These are phyloP conservation scores for Zaprionus davidi DNA, from an alignment of 1,140 invertebrate genomes.

Conservation along the genomic window DNA sequence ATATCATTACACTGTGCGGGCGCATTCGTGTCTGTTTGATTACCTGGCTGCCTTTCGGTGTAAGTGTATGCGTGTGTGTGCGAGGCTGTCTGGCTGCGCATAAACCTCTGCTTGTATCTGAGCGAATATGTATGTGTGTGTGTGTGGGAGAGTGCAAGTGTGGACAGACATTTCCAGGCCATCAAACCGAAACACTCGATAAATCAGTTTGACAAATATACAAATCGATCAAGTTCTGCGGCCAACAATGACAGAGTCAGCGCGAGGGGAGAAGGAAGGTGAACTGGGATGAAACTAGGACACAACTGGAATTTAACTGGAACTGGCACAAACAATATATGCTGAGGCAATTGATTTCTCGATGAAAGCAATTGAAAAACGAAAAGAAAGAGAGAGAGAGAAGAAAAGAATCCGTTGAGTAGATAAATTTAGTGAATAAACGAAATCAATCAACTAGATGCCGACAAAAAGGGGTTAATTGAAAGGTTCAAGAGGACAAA, in stretches of 20 bases:
- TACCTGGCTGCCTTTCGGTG: slow-evolving; percentile 17
- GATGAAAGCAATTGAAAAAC: not conserved
- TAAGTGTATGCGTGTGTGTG: slow-evolving; percentile 14
- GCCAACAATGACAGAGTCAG: slow-evolving; percentile 17
- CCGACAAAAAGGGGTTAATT: slow-evolving; percentile 2
- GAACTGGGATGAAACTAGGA: not conserved
- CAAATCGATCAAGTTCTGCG: slow-evolving; percentile 69
- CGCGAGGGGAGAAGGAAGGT: not conserved
- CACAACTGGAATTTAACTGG: not conserved
- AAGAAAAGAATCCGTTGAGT: not conserved
- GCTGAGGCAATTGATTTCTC: not conserved
- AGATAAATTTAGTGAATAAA: slow-evolving; percentile 3
- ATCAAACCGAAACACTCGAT: slow-evolving; percentile 74
- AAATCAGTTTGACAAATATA: slow-evolving; percentile 78
- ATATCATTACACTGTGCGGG: slow-evolving; percentile 69
- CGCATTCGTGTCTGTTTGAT: slow-evolving; percentile 36
- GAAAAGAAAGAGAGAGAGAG: not conserved
- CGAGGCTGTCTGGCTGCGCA: slow-evolving; percentile 19
- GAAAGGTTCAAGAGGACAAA: not conserved
- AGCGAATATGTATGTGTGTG: slow-evolving; percentile 8
- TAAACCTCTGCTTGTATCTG: not conserved
- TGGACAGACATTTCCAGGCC: slow-evolving; percentile 64
- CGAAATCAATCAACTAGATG: not conserved
- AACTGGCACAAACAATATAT: not conserved
- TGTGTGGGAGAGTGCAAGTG: slow-evolving; percentile 28